Evolutionary conservation across 23 tunicate species (phyloP), one percentile per base, ranked within the genome.

Genomic region (Trididemnum miniatum): DNA sequence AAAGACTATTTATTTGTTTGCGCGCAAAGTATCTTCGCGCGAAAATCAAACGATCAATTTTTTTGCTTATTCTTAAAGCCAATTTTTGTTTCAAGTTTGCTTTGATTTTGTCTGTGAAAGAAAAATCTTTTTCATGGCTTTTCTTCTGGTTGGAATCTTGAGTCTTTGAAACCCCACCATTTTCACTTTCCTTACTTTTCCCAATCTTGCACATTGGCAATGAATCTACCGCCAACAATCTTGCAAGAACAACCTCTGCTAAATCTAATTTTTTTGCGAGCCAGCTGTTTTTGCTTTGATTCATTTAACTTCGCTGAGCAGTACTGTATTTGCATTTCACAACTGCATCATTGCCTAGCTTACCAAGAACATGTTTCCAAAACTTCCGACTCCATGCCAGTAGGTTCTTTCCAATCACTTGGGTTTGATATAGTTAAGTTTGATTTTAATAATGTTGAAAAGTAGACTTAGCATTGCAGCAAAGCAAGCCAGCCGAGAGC

Each of bases 91-190:
- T 73, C 22, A 73, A 73, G 31, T 73, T 73, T 38, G 57, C 25
- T 31, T 73, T 73, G 57, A 38, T 38, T 73, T 73, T 73, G 57
- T 73, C 59, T 73, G 57, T 40, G 79, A 73, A 73, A 73, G 79
- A 40, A 73, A 73, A 57, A 40, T 73, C 79, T 73, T 73, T 73
- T 38, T 73, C 59, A 73, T 39, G 31, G 59, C 57, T 73, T 38
- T 38, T 73, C 79, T 73, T 73, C 59, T 73, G 37, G 38, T 38
- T 73, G 79, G 79, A 15, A 73, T 73, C 32, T 73, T 73, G 59
- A 73, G 79, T 32, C 79, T 59, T 73, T 73, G 79, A 38, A 40
- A 31, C 79, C 79, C 79, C 37, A 40, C 79, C 79, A 73, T 73
- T 73, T 40, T 40, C 28, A 39, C 37, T 38, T 28, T 73, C 79